These are phyloP conservation scores for Dipus sagitta DNA, from an alignment of 2,797 vertebrate genomes.

Conservation along the genomic window DNA sequence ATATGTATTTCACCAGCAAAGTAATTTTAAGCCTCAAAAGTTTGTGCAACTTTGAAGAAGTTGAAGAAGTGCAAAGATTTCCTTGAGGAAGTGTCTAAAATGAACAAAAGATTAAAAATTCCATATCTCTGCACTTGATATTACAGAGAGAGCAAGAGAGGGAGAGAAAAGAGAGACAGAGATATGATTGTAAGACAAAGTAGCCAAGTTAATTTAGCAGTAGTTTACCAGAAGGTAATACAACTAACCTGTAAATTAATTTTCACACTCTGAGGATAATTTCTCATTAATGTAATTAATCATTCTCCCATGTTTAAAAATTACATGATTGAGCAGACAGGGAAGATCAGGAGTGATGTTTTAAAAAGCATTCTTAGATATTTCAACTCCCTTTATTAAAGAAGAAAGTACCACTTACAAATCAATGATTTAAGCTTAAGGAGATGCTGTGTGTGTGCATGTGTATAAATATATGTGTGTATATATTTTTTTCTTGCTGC, in stretches of 20 bases:
- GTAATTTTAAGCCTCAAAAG: neutral
- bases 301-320: neutral
- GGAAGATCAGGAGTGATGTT: neutral
- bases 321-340: neutral
- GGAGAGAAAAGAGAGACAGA: no score
- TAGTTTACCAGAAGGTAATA: neutral
- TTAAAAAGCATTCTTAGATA: neutral
- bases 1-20: no score
- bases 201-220: neutral
- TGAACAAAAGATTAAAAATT: neutral
- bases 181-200: neutral
- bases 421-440: neutral
- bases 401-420: neutral
- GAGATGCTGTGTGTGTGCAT: neutral
- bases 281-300: neutral
- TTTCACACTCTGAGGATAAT: neutral
- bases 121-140: neutral
- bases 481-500: neutral
- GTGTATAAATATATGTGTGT: no score
- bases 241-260: neutral
- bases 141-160: no score
- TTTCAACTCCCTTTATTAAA: neutral
- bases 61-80: neutral
- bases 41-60: no score
- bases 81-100: neutral